Evolutionary conservation across 2,113 vertebrate species (phyloP), one percentile per base, ranked within the genome.

Genomic region (Festucalex cinctus): DNA sequence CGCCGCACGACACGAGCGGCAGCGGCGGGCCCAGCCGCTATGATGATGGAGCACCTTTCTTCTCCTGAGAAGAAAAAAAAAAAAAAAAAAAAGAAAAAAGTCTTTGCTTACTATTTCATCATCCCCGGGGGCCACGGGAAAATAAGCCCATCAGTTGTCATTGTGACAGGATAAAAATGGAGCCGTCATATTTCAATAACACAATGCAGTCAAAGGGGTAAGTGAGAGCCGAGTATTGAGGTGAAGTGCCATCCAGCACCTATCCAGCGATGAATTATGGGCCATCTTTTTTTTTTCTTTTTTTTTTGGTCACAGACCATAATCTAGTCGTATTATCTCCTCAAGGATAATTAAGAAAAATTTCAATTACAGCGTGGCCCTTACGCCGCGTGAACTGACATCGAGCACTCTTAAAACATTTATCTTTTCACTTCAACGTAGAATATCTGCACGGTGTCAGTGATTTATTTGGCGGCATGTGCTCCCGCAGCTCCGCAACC

Each of bases 81-180:
- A n/a, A n/a, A n/a, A n/a, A n/a, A n/a, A n/a, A n/a, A n/a, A n/a
- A n/a, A n/a, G n/a, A n/a, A n/a, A n/a, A 93, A 92, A 93, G 92
- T 93, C 94, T 94, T 96, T 95, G 94, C 94, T 94, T 93, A 94
- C 93, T 93, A 94, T 95, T 95, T 95, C 95, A 94, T 95, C 95
- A 95, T 96, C 91, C 95, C 95, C 94, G 75, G 88, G 94, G 93
- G 95, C 94, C 91, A 83, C 79, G 92, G 92, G 94, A 94, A 94
- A 96, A 95, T 95, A 94, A 96, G 95, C 94, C 92, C 95, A 95
- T 96, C 95, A 94, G 96, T 95, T 97, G 96, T 97, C 95, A 95
- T 95, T 94, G 94, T 95, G 95, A 97, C 95, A 97, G 95, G 94
- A 94, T 95, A 94, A 95, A 96, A 98, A 97, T 95, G 95, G 94